Evolutionary conservation across 2,888 invertebrate species (phyloP), one percentile per base, ranked within the genome.

Genomic region (Venusia cambrica): DNA sequence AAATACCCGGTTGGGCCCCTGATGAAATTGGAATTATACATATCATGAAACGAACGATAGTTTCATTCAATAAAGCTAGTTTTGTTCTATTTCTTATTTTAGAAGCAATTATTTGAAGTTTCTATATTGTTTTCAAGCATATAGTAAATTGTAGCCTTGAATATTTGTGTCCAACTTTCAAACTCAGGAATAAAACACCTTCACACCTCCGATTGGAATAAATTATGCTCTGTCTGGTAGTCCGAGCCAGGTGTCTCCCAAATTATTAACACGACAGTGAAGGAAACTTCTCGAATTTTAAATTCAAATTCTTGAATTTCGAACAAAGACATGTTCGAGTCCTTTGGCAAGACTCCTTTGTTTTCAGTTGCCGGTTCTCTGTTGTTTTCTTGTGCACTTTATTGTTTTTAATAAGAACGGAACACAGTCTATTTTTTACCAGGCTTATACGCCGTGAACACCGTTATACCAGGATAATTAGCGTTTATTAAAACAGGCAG

Each of bases 251-350:
- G 73, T 77, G 78, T 59, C 65, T 64, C 53, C 51, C 65, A 73
- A 75, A 74, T 73, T 81, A 84, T 83, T 79, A 80, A 77, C 78
- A 74, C 64, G 51, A 57, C 54, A 54, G 62, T 65, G 67, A 36
- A 36, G 20, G 51, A 60, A 73, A 70, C 71, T 78, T 72, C 46
- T 51, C 53, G 54, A 62, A 84, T 84, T 81, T 83, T 71, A 81
- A 80, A 80, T 83, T 78, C 68, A 79, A 77, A 81, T 80, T 44
- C 52, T n/a, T 47, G 48, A 51, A 51, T 33, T 50, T 48, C 31
- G 47, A 56, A 71, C 66, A 67, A 67, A 60, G 56, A 42, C 38
- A 33, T 26, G 26, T 16, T 19, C 8, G 37, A 50, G 47, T 43
- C 42, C 46, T 41, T 55, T 58, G 58, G 54, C 38, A 40, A 25